Conservation (phyloP, 1,140 invertebrate species). For the Tetragnatha versicolor region DNA sequence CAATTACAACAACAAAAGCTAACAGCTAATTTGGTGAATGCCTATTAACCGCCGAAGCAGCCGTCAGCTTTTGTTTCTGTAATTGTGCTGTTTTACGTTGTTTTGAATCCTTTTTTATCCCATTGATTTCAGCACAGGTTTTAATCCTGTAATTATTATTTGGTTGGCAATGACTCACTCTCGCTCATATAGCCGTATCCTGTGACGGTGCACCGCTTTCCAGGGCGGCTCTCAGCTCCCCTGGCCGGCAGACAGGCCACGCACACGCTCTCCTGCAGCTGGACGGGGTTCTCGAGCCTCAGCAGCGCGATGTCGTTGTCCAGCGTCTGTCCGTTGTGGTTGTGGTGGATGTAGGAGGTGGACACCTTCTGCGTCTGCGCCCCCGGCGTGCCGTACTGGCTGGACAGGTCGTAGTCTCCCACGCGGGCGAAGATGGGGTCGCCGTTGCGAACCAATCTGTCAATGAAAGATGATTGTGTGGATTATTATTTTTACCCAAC, state of each 20-base stretch:
- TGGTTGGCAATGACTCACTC: too few relatives aligned
- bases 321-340: constrained; percentile 94
- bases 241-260: constrained; percentile 86
- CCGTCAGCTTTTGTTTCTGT: not conserved
- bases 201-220: constrained; percentile 88
- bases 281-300: constrained; percentile 88
- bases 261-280: constrained; percentile 83
- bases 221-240: constrained; percentile 83
- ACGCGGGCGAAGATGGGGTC: constrained; percentile 91
- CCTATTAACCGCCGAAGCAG: too few relatives aligned
- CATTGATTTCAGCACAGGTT: too few relatives aligned
- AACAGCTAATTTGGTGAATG: too few relatives aligned
- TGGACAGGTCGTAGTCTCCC: constrained; percentile 89
- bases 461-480: not conserved
- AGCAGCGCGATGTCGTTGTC: constrained; percentile 95
- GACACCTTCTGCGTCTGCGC: constrained; percentile 87
- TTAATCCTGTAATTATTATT: too few relatives aligned
- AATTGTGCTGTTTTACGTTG: not conserved
- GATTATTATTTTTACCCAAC: not conserved
- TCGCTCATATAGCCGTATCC: constrained; percentile 95
- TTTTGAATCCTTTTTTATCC: not conserved
- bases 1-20: too few relatives aligned
- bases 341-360: constrained; percentile 94
- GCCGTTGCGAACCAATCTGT: constrained; percentile 85
- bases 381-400: constrained; percentile 79